Evolutionary conservation across 2,113 vertebrate species (phyloP).

Genomic region (Pyxicephalus adspersus): DNA sequence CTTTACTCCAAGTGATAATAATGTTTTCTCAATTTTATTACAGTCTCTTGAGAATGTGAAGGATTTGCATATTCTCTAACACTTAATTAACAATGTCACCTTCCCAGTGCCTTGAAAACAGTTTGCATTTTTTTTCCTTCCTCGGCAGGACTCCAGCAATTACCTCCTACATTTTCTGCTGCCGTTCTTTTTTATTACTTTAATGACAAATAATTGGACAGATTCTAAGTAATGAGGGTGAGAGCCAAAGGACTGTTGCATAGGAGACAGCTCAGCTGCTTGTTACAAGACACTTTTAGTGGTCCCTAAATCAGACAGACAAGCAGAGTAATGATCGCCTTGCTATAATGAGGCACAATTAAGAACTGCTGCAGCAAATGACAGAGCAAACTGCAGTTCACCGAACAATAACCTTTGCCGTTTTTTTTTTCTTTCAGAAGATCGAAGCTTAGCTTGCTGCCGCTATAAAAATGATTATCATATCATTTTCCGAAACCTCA

Average conservation of each 20-base stretch:
- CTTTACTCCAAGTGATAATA: constrained; percentile 69
- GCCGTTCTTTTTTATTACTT: constrained; percentile 82
- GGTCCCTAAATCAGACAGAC: constrained; percentile 86
- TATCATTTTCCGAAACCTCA: constrained; percentile 58
- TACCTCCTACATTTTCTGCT: constrained; percentile 79
- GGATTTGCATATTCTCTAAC: constrained; percentile 80
- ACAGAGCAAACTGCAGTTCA: constrained; percentile 81
- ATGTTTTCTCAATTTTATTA: constrained; percentile 78
- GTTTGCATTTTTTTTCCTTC: constrained; percentile 71
- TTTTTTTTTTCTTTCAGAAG: constrained; percentile 67
- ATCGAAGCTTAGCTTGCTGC: constrained; percentile 76
- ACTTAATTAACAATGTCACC: constrained; percentile 83
- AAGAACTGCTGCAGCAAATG: constrained; percentile 79
- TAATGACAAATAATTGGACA: constrained; percentile 89
- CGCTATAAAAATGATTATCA: constrained; percentile 61
- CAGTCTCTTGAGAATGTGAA: constrained; percentile 70
- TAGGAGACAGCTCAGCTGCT: constrained; percentile 73
- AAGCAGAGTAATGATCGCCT: constrained; percentile 83
- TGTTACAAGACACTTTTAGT: constrained; percentile 84
- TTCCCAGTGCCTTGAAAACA: constrained; percentile 78
- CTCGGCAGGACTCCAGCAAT: constrained; percentile 76
- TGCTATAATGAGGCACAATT: constrained; percentile 83
- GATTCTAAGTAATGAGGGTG: constrained; percentile 85
- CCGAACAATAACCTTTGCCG: constrained; percentile 78
- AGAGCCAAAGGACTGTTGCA: constrained; percentile 78